Conservation (phyloP, 2,888 invertebrate species). For the Aphidius colemani region DNA sequence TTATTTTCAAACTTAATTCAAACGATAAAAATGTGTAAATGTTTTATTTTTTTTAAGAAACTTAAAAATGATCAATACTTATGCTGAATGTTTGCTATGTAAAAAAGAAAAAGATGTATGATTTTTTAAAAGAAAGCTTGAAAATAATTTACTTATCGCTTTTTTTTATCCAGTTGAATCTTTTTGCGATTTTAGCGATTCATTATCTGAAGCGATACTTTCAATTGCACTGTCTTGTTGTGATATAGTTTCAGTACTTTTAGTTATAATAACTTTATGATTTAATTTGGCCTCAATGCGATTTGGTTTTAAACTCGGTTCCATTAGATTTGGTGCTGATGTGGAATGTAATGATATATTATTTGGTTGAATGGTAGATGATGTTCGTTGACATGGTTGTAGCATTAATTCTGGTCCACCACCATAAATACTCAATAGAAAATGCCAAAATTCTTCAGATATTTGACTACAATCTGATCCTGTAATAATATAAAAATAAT, state of each 20-base stretch:
- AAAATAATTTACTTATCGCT: background rate
- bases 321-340: conserved; percentile 51
- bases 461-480: conserved; percentile 76
- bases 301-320: conserved; percentile 46
- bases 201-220: conserved; percentile 48
- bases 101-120: too few relatives aligned
- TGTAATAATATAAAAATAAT: conserved; percentile 30
- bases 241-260: conserved; percentile 52
- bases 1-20: too few relatives aligned
- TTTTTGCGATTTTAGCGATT: conserved; percentile 48
- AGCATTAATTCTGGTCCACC: conserved; percentile 83
- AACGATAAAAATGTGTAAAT: too few relatives aligned
- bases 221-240: conserved; percentile 53
- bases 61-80: background rate
- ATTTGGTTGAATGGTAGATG: conserved; percentile 40
- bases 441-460: conserved; percentile 84
- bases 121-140: too few relatives aligned
- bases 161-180: conserved; percentile 40
- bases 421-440: conserved; percentile 83
- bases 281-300: conserved; percentile 47
- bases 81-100: too few relatives aligned
- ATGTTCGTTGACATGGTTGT: conserved; percentile 51
- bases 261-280: conserved; percentile 45
- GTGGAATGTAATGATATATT: conserved; percentile 56
- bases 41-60: background rate